phyloP scores from a whole-genome alignment of 2,888 invertebrate species.

The Melitaea athalia region DNA sequence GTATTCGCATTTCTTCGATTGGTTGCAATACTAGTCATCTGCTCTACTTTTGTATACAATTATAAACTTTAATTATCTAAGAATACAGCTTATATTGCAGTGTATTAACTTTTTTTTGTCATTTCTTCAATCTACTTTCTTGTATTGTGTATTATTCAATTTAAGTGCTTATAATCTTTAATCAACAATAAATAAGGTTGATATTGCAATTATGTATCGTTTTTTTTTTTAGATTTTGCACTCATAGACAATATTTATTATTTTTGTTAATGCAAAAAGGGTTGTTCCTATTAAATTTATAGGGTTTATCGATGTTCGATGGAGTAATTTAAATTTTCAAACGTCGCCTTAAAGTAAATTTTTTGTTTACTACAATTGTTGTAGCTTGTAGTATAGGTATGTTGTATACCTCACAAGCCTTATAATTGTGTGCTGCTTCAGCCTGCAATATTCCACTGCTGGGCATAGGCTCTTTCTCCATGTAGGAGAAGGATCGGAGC shows the following conservation, averaged over 20 bases:
- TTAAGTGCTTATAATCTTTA: not conserved
- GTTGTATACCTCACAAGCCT: no score
- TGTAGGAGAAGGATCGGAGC: no score
- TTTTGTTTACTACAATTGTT: no score
- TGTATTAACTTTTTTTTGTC: not conserved
- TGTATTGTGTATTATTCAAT: not conserved
- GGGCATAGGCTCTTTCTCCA: no score
- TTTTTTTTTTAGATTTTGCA: not conserved
- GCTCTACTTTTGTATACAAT: not conserved
- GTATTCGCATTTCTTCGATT: slow-evolving; percentile 7
- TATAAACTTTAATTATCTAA: not conserved
- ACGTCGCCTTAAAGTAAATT: no score
- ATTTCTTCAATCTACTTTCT: not conserved
- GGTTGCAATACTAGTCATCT: slow-evolving; percentile 6
- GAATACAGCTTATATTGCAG: not conserved
- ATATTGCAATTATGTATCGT: not conserved
- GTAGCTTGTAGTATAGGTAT: no score
- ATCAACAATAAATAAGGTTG: not conserved
- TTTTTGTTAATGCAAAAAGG: not conserved
- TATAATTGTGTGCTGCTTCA: no score
- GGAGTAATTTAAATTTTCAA: not conserved
- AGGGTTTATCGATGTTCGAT: not conserved
- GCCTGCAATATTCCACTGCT: no score
- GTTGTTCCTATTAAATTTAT: not conserved
- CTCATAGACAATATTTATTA: not conserved